Conservation (phyloP, 2,113 vertebrate genomes). For the Bubo bubo region DNA sequence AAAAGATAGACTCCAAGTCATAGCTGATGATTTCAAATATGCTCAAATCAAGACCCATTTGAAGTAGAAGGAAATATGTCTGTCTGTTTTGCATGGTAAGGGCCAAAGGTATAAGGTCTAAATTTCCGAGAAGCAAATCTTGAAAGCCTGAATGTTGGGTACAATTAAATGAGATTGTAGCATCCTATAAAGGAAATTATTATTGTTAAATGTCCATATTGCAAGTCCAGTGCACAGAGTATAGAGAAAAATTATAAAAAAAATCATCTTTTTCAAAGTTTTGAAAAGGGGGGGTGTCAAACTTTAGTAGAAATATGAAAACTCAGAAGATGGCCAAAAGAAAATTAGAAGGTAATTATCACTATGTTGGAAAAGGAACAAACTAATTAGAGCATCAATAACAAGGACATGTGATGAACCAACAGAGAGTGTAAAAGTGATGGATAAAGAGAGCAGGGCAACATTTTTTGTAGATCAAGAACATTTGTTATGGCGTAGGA, state of each 20-base stretch:
- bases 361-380: neutral
- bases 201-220: neutral
- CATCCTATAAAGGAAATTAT: neutral
- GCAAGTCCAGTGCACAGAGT: neutral
- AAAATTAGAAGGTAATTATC: slow-evolving; percentile 6
- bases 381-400: neutral
- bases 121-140: neutral
- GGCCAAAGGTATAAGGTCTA: neutral
- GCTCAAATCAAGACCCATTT: neutral
- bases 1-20: neutral
- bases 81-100: neutral
- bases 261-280: neutral
- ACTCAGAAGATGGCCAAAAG: neutral
- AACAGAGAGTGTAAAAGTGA: neutral
- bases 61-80: neutral
- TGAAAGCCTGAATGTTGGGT: neutral
- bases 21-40: neutral
- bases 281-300: neutral
- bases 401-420: neutral
- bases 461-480: neutral
- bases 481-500: neutral
- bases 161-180: neutral
- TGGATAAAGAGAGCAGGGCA: neutral
- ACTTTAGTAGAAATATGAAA: neutral
- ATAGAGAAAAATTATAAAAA: neutral